Conservation (phyloP, 1,140 invertebrate species). For the Cepaea nemoralis region DNA sequence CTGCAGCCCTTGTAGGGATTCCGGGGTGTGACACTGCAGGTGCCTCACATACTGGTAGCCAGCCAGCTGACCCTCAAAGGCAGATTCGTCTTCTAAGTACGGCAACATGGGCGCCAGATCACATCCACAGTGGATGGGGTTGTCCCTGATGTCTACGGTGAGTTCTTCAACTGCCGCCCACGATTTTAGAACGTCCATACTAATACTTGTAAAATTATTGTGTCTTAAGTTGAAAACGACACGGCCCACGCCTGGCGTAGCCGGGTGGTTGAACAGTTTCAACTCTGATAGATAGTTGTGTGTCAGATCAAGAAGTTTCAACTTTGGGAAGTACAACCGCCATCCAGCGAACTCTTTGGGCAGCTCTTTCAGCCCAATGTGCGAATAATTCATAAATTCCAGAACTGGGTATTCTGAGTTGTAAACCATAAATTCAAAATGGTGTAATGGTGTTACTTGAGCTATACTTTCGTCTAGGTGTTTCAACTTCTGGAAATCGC, state of each 20-base stretch:
- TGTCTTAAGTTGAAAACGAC: constrained; percentile 22
- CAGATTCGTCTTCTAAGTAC: constrained; percentile 1
- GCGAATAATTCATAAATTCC: constrained; percentile 38
- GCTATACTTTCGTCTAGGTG: constrained; percentile 40
- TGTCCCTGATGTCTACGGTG: constrained; percentile 41
- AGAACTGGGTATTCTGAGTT: constrained; percentile 27
- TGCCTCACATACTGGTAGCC: constrained; percentile 26
- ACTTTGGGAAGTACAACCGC: constrained; percentile 24
- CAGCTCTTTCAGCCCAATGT: constrained; percentile 15
- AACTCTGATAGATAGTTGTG: constrained; percentile 35
- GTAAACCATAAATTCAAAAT: constrained; percentile 33
- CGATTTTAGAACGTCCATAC: constrained; percentile 16
- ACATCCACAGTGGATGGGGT: constrained; percentile 43
- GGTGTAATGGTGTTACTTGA: not conserved
- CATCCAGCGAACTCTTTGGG: constrained; percentile 30
- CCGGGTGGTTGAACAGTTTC: not conserved
- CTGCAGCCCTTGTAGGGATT: not conserved
- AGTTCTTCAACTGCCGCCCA: constrained; percentile 31
- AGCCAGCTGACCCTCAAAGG: not conserved
- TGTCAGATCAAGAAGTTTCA: constrained; percentile 38
- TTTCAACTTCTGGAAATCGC: constrained; percentile 22
- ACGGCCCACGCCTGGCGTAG: not conserved
- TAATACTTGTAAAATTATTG: constrained; percentile 44
- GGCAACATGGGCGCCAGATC: not conserved
- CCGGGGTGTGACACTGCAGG: constrained; percentile 4